Evolutionary conservation across 1,140 invertebrate genomes (phyloP).

Genomic region (Cherax quadricarinatus): DNA sequence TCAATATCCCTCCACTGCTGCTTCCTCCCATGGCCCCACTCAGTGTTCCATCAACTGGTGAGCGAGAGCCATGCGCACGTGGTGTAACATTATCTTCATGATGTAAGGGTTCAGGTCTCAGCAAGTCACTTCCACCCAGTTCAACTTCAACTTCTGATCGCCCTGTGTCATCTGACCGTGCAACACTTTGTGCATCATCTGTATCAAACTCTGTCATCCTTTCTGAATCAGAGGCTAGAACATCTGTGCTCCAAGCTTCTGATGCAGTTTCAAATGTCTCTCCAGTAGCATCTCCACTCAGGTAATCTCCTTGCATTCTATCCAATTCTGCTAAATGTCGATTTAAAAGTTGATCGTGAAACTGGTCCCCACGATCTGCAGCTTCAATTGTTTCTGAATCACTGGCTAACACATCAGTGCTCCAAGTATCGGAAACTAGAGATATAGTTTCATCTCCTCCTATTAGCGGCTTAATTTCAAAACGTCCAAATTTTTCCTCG

Average conservation of each 20-base stretch:
- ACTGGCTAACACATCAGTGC: constrained; percentile 95
- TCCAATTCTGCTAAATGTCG: constrained; percentile 69
- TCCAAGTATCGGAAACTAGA: constrained; percentile 98
- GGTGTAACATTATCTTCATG: constrained; percentile 70
- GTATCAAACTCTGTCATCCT: constrained; percentile 91
- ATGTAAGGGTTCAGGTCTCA: constrained; percentile 65
- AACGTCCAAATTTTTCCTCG: constrained; percentile 99
- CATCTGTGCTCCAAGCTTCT: constrained; percentile 98
- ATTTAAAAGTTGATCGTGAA: constrained; percentile 64
- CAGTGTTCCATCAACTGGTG: constrained; percentile 49
- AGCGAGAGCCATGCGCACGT: constrained; percentile 46
- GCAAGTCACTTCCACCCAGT: constrained; percentile 74
- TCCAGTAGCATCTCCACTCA: constrained; percentile 54
- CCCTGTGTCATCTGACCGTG: constrained; percentile 85
- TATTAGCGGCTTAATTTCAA: constrained; percentile 93
- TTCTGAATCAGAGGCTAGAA: constrained; percentile 95
- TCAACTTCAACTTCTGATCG: constrained; percentile 82
- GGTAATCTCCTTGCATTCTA: constrained; percentile 60
- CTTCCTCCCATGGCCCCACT: constrained; percentile 70
- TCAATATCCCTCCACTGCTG: constrained; percentile 71
- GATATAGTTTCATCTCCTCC: constrained; percentile 96
- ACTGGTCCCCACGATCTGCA: constrained; percentile 74
- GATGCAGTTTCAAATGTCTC: constrained; percentile 94
- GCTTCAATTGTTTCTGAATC: constrained; percentile 90
- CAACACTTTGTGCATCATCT: constrained; percentile 87